phyloP scores from a whole-genome alignment of 2,888 invertebrate genomes.

The Rhabditoides inermis region DNA sequence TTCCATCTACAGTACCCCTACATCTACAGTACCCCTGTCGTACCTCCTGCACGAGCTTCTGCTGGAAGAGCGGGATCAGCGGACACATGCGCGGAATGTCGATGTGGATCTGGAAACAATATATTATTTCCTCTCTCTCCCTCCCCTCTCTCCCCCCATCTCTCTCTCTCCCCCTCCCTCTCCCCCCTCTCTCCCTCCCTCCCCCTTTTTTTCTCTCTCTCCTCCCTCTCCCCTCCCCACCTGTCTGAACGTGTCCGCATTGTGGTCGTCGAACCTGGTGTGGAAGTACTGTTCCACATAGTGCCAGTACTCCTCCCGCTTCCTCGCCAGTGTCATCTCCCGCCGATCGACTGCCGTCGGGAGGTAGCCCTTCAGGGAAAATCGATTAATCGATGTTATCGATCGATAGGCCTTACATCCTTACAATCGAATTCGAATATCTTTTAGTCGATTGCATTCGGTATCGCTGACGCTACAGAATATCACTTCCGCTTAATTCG shows the following conservation, averaged over 20 bases:
- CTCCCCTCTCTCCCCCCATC: background rate
- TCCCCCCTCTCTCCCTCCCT: background rate
- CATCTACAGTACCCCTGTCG: too few species aligned
- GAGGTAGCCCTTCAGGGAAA: conserved; percentile 89
- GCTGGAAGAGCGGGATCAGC: conserved; percentile 87
- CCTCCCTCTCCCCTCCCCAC: conserved; percentile 55
- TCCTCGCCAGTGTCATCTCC: conserved; percentile 76
- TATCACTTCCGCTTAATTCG: background rate
- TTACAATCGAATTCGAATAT: background rate
- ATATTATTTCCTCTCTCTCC: too few species aligned
- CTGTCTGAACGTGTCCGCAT: conserved; percentile 84
- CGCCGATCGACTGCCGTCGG: conserved; percentile 84
- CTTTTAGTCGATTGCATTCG: too few species aligned
- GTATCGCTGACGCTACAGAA: background rate
- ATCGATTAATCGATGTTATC: conserved; percentile 48
- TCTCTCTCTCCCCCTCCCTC: background rate
- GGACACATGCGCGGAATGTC: conserved; percentile 99
- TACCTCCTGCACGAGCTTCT: conserved; percentile 72
- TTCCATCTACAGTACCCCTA: too few species aligned
- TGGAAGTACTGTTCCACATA: conserved; percentile 92
- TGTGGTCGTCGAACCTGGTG: conserved; percentile 75
- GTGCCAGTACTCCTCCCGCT: conserved; percentile 88
- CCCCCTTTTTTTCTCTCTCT: background rate
- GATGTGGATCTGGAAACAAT: conserved; percentile 73
- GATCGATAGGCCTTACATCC: background rate